Conservation (phyloP, 2,888 invertebrate genomes). For the Carterocephalus palaemon region DNA sequence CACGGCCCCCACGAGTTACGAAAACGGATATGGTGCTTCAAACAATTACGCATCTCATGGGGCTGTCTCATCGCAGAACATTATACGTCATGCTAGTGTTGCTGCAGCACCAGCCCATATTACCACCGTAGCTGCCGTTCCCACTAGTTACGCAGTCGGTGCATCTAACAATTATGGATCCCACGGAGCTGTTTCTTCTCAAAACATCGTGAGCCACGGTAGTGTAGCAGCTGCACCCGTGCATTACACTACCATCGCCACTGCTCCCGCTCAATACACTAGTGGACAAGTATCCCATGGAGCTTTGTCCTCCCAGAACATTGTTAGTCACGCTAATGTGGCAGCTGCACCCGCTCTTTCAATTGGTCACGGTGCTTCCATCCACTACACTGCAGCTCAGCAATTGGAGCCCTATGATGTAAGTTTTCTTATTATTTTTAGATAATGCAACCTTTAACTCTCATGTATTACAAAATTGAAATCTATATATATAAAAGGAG, state of each 20-base stretch:
- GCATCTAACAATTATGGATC: constrained; percentile 13
- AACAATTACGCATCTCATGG: constrained; percentile 34
- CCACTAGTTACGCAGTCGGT: constrained; percentile 3
- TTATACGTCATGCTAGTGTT: constrained; percentile 46
- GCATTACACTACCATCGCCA: constrained; percentile 2
- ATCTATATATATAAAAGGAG: too few relatives aligned
- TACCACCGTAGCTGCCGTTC: background rate
- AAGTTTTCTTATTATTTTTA: constrained; percentile 35
- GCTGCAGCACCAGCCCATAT: constrained; percentile 34
- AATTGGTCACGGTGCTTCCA: constrained; percentile 30
- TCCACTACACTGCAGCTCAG: constrained; percentile 36
- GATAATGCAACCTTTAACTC: constrained; percentile 37
- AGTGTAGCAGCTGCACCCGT: constrained; percentile 20
- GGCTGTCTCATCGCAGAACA: constrained; percentile 57
- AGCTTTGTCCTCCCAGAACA: constrained; percentile 55
- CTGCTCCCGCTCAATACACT: constrained; percentile 1
- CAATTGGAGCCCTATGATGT: constrained; percentile 49
- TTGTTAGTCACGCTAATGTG: constrained; percentile 46
- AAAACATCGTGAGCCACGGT: constrained; percentile 26
- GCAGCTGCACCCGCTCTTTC: constrained; percentile 29
- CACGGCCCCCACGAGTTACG: constrained; percentile 35
- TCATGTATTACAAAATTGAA: too few relatives aligned
- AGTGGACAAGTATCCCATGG: constrained; percentile 43
- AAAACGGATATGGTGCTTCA: constrained; percentile 30
- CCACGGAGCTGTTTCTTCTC: constrained; percentile 31